Evolutionary conservation across 2,888 invertebrate genomes (phyloP).

Genomic region (Phymatocera aterrima): DNA sequence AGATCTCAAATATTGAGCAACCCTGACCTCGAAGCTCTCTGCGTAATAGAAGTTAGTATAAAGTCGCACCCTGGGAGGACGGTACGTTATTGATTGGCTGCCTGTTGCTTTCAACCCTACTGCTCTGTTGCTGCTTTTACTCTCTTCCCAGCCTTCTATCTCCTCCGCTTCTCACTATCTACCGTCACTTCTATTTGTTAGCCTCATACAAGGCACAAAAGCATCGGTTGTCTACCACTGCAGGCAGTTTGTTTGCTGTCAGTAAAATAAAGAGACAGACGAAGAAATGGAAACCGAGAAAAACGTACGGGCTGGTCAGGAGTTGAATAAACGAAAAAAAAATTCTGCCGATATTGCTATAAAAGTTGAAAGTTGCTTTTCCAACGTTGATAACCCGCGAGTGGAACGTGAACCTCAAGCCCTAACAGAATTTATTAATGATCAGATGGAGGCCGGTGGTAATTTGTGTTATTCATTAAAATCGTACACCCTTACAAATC

Average conservation of each 20-base stretch:
- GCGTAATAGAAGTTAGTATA: slow-evolving; percentile 57
- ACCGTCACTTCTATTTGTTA: slow-evolving; percentile 23
- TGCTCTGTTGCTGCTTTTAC: slow-evolving; percentile 40
- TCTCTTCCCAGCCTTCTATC: slow-evolving; percentile 2
- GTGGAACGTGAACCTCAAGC: not conserved
- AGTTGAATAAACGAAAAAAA: not conserved
- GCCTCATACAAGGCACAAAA: not conserved
- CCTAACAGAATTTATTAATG: not conserved
- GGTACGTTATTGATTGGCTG: slow-evolving; percentile 71
- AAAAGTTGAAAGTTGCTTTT: not conserved
- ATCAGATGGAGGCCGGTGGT: not conserved
- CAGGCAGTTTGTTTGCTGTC: not conserved
- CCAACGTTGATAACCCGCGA: not conserved
- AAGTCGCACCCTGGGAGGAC: slow-evolving; percentile 62
- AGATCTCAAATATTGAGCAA: slow-evolving; percentile 16
- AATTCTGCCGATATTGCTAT: not conserved
- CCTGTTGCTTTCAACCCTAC: slow-evolving; percentile 70
- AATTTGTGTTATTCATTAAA: not conserved
- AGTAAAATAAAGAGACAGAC: not conserved
- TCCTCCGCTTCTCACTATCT: slow-evolving; percentile 13
- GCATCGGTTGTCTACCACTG: not conserved
- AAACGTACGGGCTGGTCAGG: not conserved
- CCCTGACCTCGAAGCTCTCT: slow-evolving; percentile 41
- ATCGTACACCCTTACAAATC: not conserved
- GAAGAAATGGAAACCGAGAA: not conserved